Percentiles rank a stretch among this genome's conserved stretches.
These are phyloP conservation scores for Philonicus albiceps DNA, from an alignment of 2,888 invertebrate genomes.

Conservation along the genomic window DNA sequence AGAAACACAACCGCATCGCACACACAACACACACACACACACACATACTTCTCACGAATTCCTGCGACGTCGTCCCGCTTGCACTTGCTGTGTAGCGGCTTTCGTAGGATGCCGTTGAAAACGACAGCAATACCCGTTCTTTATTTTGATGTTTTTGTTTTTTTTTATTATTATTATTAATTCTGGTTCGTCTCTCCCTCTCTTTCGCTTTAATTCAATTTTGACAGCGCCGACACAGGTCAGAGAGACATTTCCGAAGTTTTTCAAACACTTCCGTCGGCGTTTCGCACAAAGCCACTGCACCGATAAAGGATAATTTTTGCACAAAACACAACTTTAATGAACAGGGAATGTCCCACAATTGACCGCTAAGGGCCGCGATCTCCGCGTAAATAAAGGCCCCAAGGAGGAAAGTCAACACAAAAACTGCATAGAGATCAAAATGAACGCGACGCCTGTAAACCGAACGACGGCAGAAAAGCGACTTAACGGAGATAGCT, in stretches of 20 bases:
- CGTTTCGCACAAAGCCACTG: not conserved
- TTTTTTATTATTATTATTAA: not conserved
- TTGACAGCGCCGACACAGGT: constrained; percentile 27
- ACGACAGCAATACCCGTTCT: constrained; percentile 24
- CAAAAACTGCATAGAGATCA: constrained; percentile 26
- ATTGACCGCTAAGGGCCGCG: not conserved
- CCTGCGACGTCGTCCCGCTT: not conserved
- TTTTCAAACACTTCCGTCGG: not conserved
- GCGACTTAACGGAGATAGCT: constrained; percentile 50
- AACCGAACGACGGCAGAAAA: constrained; percentile 53
- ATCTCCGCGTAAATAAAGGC: constrained; percentile 17
- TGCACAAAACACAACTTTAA: not conserved
- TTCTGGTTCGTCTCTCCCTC: not conserved
- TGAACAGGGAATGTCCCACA: not conserved
- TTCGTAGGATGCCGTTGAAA: constrained; percentile 1
- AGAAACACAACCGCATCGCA: not conserved
- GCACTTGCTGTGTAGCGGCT: constrained; percentile 11
- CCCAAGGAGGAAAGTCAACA: constrained; percentile 34
- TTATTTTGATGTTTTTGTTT: constrained; percentile 17
- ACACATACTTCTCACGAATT: not conserved
- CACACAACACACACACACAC: not conserved
- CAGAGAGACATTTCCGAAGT: not conserved
- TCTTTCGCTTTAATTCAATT: constrained; percentile 10
- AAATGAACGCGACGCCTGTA: constrained; percentile 46
- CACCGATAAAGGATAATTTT: not conserved